Base-by-base conservation (phyloP, 1,140 invertebrate genomes). In the Ceratina japonica region DNA sequence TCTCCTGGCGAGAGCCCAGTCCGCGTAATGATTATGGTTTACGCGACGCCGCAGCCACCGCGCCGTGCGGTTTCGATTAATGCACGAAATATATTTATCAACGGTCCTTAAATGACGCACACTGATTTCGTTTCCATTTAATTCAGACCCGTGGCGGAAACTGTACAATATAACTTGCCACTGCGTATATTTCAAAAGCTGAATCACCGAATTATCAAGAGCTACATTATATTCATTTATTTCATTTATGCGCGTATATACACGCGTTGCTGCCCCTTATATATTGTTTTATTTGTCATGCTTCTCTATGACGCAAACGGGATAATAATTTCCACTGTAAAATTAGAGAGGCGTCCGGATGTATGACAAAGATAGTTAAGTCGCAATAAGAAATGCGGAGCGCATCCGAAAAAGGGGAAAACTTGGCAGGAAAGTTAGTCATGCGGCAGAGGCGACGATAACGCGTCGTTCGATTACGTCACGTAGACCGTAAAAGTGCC, bases 391-490 rank as follows among this genome's bases (percentile, higher is more conserved):
- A 58, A 71, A 12, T 22, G 24, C 22, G 52, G 2, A 0, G 5
- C 16, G 0, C 2, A 51, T n/a, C 31, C 16, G 1, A n/a, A 61
- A 12, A 16, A 2, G 31, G 15, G 4, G 44, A 61, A 31, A 3
- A 5, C 8, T 2, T 44, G 13, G 51, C 7, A 52, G 63, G 71
- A 69, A 63, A 82, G 77, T 71, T 75, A 71, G 31, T 82, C 78
- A 27, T 65, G 71, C 74, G 79, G 68, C 63, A 77, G 74, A 1
- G 15, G 22, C 15, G 61, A 20, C 62, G 80, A 83, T 83, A 83
- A 81, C 52, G 52, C 27, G 27, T 20, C 49, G 68, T 78, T 81
- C 82, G 80, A 73, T 83, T 74, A 65, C 44, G 63, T 27, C 44
- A 59, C 65, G 59, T 74, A 44, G 69, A 20, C n/a, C 44, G 59